Evolutionary conservation across 2,888 invertebrate species (phyloP).

Genomic region (Clusia tigrina): DNA sequence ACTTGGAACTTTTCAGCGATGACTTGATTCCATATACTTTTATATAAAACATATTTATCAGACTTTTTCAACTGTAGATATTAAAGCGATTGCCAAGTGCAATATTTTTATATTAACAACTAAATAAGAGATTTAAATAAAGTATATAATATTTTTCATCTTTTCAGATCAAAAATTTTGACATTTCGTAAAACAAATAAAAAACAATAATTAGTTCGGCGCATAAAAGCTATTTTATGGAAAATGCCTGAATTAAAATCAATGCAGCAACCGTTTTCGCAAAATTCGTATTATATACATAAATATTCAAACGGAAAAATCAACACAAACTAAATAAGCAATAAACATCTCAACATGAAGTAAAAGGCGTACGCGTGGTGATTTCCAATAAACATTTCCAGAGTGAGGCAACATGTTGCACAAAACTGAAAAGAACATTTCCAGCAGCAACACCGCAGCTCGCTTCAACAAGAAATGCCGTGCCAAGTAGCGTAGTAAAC

Average conservation of each 20-base stretch:
- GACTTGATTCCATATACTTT: too few species aligned
- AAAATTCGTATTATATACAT: conserved; percentile 26
- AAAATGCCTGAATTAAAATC: neutral
- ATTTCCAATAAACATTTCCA: conserved; percentile 19
- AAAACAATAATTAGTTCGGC: neutral
- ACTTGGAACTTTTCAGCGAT: too few species aligned
- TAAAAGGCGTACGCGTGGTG: conserved; percentile 10
- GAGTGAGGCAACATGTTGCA: conserved; percentile 24
- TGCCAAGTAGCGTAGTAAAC: neutral
- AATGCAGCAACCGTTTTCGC: neutral
- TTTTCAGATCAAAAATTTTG: too few species aligned
- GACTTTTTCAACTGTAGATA: too few species aligned
- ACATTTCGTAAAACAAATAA: too few species aligned
- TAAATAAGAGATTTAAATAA: too few species aligned
- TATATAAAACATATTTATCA: too few species aligned
- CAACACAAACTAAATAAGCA: conserved; percentile 29
- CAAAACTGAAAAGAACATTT: conserved; percentile 15
- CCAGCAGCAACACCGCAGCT: conserved; percentile 24
- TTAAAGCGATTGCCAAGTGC: too few species aligned
- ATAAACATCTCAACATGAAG: conserved; percentile 16
- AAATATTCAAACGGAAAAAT: conserved; percentile 42
- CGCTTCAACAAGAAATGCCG: conserved; percentile 9
- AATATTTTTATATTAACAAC: too few species aligned
- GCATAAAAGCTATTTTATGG: neutral
- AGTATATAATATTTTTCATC: too few species aligned